Evolutionary conservation across 2,113 vertebrate genomes (phyloP).

Genomic region (Gopherus flavomarginatus): DNA sequence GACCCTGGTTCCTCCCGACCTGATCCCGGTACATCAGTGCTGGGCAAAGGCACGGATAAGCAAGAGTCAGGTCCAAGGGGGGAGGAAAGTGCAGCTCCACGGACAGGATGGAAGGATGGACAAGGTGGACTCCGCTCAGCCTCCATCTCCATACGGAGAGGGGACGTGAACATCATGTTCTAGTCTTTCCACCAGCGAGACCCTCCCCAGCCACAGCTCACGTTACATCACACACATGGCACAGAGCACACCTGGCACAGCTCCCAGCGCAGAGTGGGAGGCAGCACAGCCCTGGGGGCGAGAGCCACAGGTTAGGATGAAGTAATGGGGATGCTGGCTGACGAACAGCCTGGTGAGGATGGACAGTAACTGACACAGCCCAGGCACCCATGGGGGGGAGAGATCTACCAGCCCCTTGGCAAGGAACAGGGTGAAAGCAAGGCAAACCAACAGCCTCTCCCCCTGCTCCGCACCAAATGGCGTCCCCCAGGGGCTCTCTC

Average conservation of each 20-base stretch:
- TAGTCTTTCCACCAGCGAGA: background rate
- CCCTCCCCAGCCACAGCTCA: background rate
- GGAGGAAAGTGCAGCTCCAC: background rate
- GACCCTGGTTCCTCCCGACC: no score
- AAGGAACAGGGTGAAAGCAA: background rate
- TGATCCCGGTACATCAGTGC: background rate
- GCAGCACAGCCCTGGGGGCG: background rate
- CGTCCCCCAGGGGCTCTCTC: background rate
- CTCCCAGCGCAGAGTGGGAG: background rate
- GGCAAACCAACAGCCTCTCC: fast-evolving
- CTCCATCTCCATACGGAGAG: background rate
- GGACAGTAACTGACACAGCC: background rate
- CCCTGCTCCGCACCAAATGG: background rate
- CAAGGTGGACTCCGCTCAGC: background rate
- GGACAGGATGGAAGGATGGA: background rate
- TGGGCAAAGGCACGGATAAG: background rate
- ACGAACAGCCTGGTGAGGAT: background rate
- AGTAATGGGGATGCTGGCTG: background rate
- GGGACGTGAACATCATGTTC: background rate
- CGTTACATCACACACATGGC: background rate
- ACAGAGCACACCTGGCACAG: background rate
- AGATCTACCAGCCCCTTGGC: background rate
- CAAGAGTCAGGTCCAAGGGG: background rate
- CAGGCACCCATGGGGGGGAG: background rate
- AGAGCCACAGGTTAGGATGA: background rate